Conservation (phyloP, 1,140 invertebrate species). For the Zaprionus taronus region DNA sequence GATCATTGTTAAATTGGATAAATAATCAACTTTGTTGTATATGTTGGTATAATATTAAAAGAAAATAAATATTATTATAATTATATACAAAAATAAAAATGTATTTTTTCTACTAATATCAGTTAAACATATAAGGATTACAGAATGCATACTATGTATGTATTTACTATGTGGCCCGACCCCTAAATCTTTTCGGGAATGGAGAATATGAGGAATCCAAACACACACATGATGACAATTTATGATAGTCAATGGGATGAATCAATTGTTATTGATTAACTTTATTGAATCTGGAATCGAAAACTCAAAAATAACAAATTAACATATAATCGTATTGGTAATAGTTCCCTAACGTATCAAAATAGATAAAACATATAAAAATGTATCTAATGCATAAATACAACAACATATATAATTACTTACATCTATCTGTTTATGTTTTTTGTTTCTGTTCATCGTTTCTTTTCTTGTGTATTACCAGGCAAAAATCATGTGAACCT, state of each 20-base stretch:
- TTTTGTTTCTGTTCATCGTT: background rate
- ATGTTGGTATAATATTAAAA: background rate
- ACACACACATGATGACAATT: background rate
- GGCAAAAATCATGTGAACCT: slow-evolving; percentile 25
- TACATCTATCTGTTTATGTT: slow-evolving; percentile 2
- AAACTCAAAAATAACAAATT: background rate
- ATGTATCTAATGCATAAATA: slow-evolving; percentile 1
- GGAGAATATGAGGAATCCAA: background rate
- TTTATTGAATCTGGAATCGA: slow-evolving; percentile 1
- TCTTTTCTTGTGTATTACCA: background rate
- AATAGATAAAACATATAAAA: background rate
- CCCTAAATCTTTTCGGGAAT: background rate
- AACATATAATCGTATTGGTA: background rate
- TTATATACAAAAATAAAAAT: background rate
- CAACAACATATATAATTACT: background rate
- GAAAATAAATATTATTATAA: slow-evolving; percentile 10
- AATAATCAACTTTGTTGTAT: slow-evolving; percentile 84
- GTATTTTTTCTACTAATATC: background rate
- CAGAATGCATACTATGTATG: background rate
- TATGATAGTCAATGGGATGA: slow-evolving; percentile 5
- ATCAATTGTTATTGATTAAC: slow-evolving; percentile 3
- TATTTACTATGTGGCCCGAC: background rate
- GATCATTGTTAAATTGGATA: slow-evolving; percentile 89
- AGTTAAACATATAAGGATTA: background rate
- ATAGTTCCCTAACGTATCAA: slow-evolving; percentile 2